phyloP scores from a whole-genome alignment of 2,888 invertebrate species.

The Acrobasis repandana region DNA sequence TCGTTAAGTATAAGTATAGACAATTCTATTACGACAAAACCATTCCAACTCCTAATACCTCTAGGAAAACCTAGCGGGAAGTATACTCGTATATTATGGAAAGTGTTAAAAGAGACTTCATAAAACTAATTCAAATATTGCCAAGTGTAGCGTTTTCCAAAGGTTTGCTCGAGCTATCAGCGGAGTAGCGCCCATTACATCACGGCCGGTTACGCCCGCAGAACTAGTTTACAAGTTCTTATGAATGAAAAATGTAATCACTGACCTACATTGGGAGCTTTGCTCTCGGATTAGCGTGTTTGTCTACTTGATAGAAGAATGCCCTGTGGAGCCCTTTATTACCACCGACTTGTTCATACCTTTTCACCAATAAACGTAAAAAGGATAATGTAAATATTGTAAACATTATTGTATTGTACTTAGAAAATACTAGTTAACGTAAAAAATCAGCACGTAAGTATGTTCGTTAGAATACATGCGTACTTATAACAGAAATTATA shows the following conservation, averaged over 20 bases:
- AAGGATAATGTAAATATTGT: too few relatives aligned
- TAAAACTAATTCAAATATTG: not conserved
- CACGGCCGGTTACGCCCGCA: constrained; percentile 30
- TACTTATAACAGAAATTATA: too few relatives aligned
- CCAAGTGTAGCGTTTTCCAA: constrained; percentile 1
- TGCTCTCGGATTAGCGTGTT: constrained; percentile 29
- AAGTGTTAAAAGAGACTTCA: not conserved
- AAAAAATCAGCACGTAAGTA: too few relatives aligned
- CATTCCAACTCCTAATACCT: too few relatives aligned
- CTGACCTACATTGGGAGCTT: constrained; percentile 28
- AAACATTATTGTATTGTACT: too few relatives aligned
- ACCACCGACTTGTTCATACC: not conserved
- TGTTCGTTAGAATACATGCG: too few relatives aligned
- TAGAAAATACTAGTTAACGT: too few relatives aligned
- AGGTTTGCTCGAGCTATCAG: constrained; percentile 10
- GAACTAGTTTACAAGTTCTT: constrained; percentile 31
- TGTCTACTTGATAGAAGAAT: constrained; percentile 17
- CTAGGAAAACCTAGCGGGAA: too few relatives aligned
- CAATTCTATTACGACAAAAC: too few relatives aligned
- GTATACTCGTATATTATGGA: too few relatives aligned
- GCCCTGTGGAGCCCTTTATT: constrained; percentile 5
- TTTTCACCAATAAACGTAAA: too few relatives aligned
- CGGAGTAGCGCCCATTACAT: constrained; percentile 36
- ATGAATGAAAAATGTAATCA: constrained; percentile 34
- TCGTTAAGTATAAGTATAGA: too few relatives aligned